Evolutionary conservation across 1,140 invertebrate genomes (phyloP).

Genomic region (Phymorhynchus buccinoides): DNA sequence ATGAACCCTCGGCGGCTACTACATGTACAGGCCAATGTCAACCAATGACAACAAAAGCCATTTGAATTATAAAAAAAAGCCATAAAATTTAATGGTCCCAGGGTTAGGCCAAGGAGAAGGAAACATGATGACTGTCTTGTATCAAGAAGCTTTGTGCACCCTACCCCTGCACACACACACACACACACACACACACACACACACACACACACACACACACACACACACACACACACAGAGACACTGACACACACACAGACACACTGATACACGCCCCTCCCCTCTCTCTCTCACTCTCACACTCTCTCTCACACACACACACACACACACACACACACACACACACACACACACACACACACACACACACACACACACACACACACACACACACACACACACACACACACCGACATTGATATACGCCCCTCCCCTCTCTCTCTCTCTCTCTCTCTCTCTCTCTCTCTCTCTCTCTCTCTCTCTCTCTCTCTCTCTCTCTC

Average conservation of each 20-base stretch:
- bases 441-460: background rate
- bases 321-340: constrained; percentile 2
- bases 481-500: background rate
- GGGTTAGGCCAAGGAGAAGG: too few species aligned
- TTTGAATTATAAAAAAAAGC: too few species aligned
- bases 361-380: constrained; percentile 10
- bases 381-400: constrained; percentile 24
- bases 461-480: background rate
- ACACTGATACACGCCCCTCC: background rate
- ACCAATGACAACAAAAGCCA: too few species aligned
- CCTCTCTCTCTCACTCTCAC: background rate
- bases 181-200: constrained; percentile 23
- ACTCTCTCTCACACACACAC: background rate
- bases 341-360: constrained; percentile 15
- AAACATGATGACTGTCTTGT: too few species aligned
- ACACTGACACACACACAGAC: constrained; percentile 16
- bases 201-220: constrained; percentile 21
- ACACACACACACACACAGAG: background rate
- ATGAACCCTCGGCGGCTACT: too few species aligned
- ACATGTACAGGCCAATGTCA: too few species aligned
- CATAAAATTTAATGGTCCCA: too few species aligned
- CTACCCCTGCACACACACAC: constrained; percentile 17
- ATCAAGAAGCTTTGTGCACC: too few species aligned
- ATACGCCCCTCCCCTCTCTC: background rate
- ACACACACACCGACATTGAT: background rate